These are phyloP conservation scores for Aurelia sp. DNA, from an alignment of 30 jellyfish, hydroid and myxozoan species.

Conservation along the genomic window DNA sequence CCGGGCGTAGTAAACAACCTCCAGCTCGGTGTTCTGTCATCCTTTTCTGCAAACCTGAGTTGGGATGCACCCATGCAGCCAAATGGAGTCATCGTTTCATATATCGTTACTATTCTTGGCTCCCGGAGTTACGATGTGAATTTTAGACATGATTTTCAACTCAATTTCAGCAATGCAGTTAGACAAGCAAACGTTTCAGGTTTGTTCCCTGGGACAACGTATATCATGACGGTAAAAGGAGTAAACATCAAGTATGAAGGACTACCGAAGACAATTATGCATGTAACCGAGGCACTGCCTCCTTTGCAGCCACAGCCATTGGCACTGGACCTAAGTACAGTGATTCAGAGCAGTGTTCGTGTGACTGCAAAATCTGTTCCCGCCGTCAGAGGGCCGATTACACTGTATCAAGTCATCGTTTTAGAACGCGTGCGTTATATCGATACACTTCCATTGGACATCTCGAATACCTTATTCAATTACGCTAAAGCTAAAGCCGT, in stretches of 20 bases:
- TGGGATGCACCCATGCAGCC: constrained; percentile 52
- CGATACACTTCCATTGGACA: not conserved
- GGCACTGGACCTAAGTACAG: constrained; percentile 12
- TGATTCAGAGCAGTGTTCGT: constrained; percentile 4
- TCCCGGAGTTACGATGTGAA: constrained; percentile 37
- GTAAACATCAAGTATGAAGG: constrained; percentile 27
- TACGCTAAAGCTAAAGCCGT: constrained; percentile 22
- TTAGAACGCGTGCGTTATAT: not conserved
- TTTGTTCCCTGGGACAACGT: constrained; percentile 44
- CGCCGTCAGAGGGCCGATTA: constrained; percentile 51
- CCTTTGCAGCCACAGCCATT: constrained; percentile 50
- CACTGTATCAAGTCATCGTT: constrained; percentile 51
- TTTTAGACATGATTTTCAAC: not conserved
- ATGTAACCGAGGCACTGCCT: constrained; percentile 46
- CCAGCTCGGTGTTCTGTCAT: not conserved
- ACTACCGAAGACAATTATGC: not conserved
- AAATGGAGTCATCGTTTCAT: constrained; percentile 8
- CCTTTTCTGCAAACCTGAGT: not conserved
- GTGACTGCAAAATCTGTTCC: constrained; percentile 35
- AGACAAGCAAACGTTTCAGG: not conserved
- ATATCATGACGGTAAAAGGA: constrained; percentile 14
- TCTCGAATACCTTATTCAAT: not conserved
- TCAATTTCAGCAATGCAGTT: not conserved
- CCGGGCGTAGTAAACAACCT: constrained; percentile 50
- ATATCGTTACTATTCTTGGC: constrained; percentile 15